Percentiles rank a stretch among this genome's conserved stretches.
Evolutionary conservation across 2,888 invertebrate genomes (phyloP).

Genomic region (Drosophila helvetica): DNA sequence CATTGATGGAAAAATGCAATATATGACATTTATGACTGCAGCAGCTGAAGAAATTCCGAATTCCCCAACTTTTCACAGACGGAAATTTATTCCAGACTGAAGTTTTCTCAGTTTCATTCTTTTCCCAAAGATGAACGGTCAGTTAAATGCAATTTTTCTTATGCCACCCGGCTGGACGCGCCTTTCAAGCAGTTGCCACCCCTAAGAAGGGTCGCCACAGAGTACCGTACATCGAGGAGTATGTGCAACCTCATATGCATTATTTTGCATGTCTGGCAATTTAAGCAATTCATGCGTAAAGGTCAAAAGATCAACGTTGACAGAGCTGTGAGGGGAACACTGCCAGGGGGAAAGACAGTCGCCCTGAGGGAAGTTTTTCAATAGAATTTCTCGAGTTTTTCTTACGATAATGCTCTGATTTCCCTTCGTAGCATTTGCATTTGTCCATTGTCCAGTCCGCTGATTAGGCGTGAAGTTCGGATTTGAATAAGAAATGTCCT

Average conservation of each 20-base stretch:
- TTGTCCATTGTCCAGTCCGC: slow-evolving; percentile 58
- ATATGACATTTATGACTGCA: slow-evolving; percentile 43
- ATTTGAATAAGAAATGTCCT: slow-evolving; percentile 65
- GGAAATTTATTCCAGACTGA: slow-evolving; percentile 6
- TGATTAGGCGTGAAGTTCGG: slow-evolving; percentile 78
- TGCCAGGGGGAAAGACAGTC: slow-evolving; percentile 9
- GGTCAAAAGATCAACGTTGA: slow-evolving; percentile 81
- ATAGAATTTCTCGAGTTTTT: slow-evolving; percentile 38
- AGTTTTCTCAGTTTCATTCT: background rate
- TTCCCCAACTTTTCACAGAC: background rate
- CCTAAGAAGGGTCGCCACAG: slow-evolving; percentile 41
- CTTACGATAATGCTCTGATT: slow-evolving; percentile 66
- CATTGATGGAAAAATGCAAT: slow-evolving; percentile 67
- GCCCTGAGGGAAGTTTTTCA: slow-evolving; percentile 35
- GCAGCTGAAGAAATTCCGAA: slow-evolving; percentile 9
- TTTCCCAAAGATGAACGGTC: slow-evolving; percentile 17
- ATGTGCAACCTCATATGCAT: slow-evolving; percentile 70
- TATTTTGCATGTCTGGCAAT: slow-evolving; percentile 78
- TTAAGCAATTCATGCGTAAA: slow-evolving; percentile 77
- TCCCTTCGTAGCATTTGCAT: slow-evolving; percentile 52
- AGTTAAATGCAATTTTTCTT: slow-evolving; percentile 25
- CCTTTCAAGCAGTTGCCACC: slow-evolving; percentile 67
- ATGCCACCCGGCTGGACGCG: slow-evolving; percentile 40
- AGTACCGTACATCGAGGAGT: slow-evolving; percentile 1
- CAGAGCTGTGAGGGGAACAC: slow-evolving; percentile 53